Evolutionary conservation across 2,797 vertebrate species (phyloP).

Genomic region (Denticeps clupeoides): DNA sequence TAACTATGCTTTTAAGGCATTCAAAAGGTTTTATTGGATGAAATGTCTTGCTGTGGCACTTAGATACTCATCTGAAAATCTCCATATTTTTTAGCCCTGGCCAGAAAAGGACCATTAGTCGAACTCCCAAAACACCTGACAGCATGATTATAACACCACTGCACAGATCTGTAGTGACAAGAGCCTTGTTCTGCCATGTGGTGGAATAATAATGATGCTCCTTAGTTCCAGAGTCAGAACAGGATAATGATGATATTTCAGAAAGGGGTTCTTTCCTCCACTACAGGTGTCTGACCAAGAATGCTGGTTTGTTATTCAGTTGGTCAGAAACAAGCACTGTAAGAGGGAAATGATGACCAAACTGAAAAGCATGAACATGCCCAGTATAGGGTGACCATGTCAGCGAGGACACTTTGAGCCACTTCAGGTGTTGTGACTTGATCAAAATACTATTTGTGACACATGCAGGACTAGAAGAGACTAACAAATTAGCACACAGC

Average conservation of each 20-base stretch:
- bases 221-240: not conserved
- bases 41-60: constrained; percentile 13
- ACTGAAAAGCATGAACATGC: too few species aligned
- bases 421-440: too few species aligned
- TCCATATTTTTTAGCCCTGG: constrained; percentile 1
- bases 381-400: too few species aligned
- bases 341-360: too few species aligned
- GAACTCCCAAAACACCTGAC: constrained; percentile 4
- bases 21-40: constrained; percentile 11
- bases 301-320: too few species aligned
- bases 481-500: too few species aligned
- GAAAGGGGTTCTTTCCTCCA: too few species aligned
- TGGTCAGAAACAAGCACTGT: too few species aligned
- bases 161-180: constrained; percentile 14
- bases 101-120: constrained; percentile 12
- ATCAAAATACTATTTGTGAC: too few species aligned
- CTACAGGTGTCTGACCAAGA: too few species aligned
- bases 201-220: constrained; percentile 18
- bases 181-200: constrained; percentile 28
- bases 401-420: too few species aligned
- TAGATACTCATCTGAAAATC: constrained; percentile 4
- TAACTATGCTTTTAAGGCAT: constrained; percentile 18
- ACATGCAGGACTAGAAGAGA: too few species aligned
- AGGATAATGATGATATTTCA: constrained; percentile 12
- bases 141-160: constrained; percentile 12